Base-by-base conservation (phyloP, 2,888 invertebrate genomes). In the Orthosia gothica region DNA sequence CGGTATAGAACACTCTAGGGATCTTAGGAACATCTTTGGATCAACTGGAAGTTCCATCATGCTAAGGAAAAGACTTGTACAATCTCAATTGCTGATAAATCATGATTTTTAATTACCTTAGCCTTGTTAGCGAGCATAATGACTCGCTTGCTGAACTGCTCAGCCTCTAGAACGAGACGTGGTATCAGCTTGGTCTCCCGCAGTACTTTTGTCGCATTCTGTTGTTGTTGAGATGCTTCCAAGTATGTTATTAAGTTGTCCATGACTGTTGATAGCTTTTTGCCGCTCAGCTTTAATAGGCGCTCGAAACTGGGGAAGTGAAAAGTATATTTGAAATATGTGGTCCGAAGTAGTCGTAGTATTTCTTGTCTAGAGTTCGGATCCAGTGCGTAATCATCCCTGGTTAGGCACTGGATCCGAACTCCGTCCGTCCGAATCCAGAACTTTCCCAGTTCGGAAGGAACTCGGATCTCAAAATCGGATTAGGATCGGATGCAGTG, bases 141-240 rank as follows among this genome's bases (percentile, higher is more conserved):
- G 54, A 97, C 95, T 69, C 96, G 95, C 85, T 97, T 97, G 84
- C 96, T 96, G 89, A 97, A 98, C 87, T 97, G 97, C 90, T 98
- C 98, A 2, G 97, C 97, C 87, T 97, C 97, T 62, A 97, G 95
- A 69, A 98, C 97, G 0, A 98, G 96, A 64, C 97, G 97, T 13
- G 98, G 98, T 85, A 98, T 97, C 26, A 97, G 94, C 84, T 97
- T 97, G 0, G 97, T 97, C 90, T 98, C 97, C 50, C 97, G 96
- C 59, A 97, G 91, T 64, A 97, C 97, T 90, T 96, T 97, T 75
- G 90, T 91, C 0, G 94, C 93, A 62, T 88, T 90, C 74, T 91
- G 89, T 67, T 91, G 89, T 59, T 94, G 92, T 78, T 96, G 96
- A 45, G 93, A 93, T 85, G 97, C 97, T 86, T 97, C 97, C 40